phyloP scores from a whole-genome alignment of 2,113 vertebrate genomes.

The Terrapene triunguis region DNA sequence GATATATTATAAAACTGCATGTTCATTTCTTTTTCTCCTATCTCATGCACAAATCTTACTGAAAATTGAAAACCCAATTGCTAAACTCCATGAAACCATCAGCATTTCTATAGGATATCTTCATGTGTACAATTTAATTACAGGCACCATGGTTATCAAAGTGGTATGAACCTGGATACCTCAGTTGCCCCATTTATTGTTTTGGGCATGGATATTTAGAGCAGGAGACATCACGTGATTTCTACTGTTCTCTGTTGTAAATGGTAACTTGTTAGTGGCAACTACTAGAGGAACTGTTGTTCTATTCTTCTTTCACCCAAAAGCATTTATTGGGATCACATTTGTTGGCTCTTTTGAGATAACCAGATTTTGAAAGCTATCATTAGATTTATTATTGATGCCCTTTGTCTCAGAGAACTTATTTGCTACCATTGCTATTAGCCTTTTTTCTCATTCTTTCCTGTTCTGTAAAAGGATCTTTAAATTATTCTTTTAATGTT shows the following conservation, averaged over 20 bases:
- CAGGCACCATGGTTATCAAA: neutral
- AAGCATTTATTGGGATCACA: conserved; percentile 27
- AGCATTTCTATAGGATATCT: conserved; percentile 20
- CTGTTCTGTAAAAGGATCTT: neutral
- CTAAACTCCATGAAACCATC: neutral
- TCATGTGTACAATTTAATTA: conserved; percentile 5
- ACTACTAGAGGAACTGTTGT: neutral
- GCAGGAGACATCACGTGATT: conserved; percentile 57
- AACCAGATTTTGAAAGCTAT: conserved; percentile 3
- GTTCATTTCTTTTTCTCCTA: neutral
- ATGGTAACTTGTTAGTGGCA: conserved; percentile 67
- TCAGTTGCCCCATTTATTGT: neutral
- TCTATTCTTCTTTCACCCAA: neutral
- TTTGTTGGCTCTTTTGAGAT: neutral
- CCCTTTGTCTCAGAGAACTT: neutral
- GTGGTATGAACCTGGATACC: neutral
- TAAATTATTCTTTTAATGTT: neutral
- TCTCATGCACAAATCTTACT: neutral
- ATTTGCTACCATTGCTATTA: conserved; percentile 17
- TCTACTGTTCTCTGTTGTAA: conserved; percentile 32
- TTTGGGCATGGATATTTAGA: neutral
- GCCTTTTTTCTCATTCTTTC: neutral
- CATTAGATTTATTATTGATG: conserved; percentile 11
- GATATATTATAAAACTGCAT: neutral
- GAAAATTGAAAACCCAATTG: neutral